Conservation (phyloP, 2,888 invertebrate genomes). For the Nesidiocoris tenuis region DNA sequence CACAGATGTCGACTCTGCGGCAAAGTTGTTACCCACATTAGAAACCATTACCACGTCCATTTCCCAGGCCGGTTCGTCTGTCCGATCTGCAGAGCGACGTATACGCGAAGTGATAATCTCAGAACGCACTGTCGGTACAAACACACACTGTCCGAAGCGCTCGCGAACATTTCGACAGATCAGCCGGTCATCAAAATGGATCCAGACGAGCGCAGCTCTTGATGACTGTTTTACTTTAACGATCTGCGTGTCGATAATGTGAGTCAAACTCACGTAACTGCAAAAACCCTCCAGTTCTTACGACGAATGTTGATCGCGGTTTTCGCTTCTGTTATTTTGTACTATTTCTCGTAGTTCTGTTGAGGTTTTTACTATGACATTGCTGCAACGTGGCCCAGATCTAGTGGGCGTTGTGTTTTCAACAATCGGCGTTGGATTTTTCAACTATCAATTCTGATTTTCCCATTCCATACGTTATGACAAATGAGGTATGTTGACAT, state of each 20-base stretch:
- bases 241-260: not conserved
- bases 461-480: too few species aligned
- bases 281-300: constrained; percentile 13
- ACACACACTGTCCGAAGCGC: constrained; percentile 79
- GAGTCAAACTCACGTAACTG: not conserved
- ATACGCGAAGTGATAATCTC: constrained; percentile 89
- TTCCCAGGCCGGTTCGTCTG: constrained; percentile 90
- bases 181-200: constrained; percentile 32
- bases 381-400: too few species aligned
- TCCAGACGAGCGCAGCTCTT: constrained; percentile 23
- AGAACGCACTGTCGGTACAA: constrained; percentile 91
- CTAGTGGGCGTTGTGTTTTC: too few species aligned
- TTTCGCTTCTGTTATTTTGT: constrained; percentile 30
- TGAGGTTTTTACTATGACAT: too few species aligned
- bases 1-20: constrained; percentile 92
- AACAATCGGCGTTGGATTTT: too few species aligned
- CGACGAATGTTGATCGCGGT: not conserved
- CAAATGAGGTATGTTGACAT: too few species aligned
- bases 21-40: constrained; percentile 91
- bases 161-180: constrained; percentile 43
- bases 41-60: constrained; percentile 92
- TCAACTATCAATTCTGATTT: too few species aligned
- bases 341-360: too few species aligned
- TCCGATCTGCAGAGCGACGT: constrained; percentile 85
- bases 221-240: not conserved